Evolutionary conservation across 2,888 invertebrate species (phyloP), one percentile per base, ranked within the genome.

Genomic region (Cephus nigrinus): DNA sequence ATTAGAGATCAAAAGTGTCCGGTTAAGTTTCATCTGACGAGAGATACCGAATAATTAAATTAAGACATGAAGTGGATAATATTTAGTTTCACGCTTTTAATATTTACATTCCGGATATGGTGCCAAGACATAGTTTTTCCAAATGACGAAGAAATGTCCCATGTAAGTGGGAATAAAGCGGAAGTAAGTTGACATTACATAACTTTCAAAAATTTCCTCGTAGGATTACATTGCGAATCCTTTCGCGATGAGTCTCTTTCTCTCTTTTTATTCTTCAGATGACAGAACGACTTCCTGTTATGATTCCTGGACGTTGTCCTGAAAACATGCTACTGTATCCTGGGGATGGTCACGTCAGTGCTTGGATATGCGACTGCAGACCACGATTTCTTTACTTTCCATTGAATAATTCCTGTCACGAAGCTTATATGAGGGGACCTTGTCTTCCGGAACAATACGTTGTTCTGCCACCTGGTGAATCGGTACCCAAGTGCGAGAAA

Each of bases 321-420:
- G 92, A 92, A 71, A 94, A 94, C 87, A 95, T 96, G 91, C 88
- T 95, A 0, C 93, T 93, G 11, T 96, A 95, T 88, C 95, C 95
- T 0, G 95, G 95, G 1, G 94, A 94, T 83, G 83, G 83, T 1
- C 94, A 94, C 83, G 92, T 91, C 75, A 93, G 93, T 80, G 94
- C 94, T 82, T 95, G 95, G 95, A 93, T 95, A 76, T 93, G 93
- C 79, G 93, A 93, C 80, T 93, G 93, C 83, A 91, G 87, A 79
- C 89, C 91, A 74, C 89, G 91, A 75, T 90, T 84, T 78, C 82
- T 95, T 34, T 96, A 94, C 86, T 93, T 95, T 85, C 94, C 95
- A 2, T 87, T 92, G 34, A 92, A 93, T 0, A 93, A 95, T 83
- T 90, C 90, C 11, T 96, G 96, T 84, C 94, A 94, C 92, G 92